These are phyloP conservation scores for Panulirus ornatus DNA, from an alignment of 1,140 invertebrate genomes.

Conservation along the genomic window DNA sequence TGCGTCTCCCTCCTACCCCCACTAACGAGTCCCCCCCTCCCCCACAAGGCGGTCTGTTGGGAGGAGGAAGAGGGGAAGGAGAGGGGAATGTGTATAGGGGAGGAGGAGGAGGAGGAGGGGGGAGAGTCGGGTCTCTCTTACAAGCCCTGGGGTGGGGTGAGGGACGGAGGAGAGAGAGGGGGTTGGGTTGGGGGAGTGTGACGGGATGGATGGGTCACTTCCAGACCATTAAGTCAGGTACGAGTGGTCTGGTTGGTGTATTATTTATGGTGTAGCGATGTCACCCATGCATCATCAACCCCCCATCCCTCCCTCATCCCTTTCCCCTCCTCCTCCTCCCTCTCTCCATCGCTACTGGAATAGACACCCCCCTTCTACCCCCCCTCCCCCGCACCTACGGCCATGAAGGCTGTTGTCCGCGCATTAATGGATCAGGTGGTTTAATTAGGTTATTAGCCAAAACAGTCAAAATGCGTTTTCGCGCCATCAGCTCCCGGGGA, in stretches of 20 bases:
- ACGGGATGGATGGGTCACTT: not conserved
- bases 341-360: not conserved
- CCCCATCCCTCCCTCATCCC: not conserved
- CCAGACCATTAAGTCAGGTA: constrained; percentile 24
- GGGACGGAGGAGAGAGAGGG: not conserved
- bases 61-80: not conserved
- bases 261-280: no score
- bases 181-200: not conserved
- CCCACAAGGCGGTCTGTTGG: no score
- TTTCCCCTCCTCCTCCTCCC: not conserved
- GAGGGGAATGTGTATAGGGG: no score
- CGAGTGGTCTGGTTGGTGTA: not conserved
- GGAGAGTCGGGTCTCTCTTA: no score
- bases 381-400: not conserved
- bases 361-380: not conserved
- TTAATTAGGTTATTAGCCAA: constrained; percentile 28
- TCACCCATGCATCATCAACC: no score
- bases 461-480: constrained; percentile 37
- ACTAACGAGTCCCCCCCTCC: no score
- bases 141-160: no score
- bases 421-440: not conserved
- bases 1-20: no score
- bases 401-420: not conserved
- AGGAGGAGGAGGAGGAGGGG: not conserved
- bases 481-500: constrained; percentile 1